These are phyloP conservation scores for Timandra comae DNA, from an alignment of 2,888 invertebrate genomes.

Conservation along the genomic window DNA sequence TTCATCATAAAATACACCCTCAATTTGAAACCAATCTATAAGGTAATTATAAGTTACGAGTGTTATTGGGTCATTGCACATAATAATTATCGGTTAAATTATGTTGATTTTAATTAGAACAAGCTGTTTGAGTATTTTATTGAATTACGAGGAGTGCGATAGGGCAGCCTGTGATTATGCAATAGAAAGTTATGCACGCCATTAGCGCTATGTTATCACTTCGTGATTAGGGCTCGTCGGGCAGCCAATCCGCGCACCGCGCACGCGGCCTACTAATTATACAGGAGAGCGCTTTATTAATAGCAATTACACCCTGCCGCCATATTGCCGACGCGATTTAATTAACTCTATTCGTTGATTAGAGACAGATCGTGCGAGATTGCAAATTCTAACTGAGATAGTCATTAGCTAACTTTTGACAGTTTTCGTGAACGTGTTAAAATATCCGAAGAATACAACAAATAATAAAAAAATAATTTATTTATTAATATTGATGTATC, in stretches of 20 bases:
- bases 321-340: conserved; percentile 74
- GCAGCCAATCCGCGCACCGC: conserved; percentile 62
- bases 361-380: conserved; percentile 72
- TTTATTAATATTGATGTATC: too few species aligned
- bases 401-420: conserved; percentile 56
- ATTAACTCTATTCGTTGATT: conserved; percentile 75
- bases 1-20: too few species aligned
- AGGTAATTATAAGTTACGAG: too few species aligned
- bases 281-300: conserved; percentile 75
- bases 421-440: too few species aligned
- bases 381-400: conserved; percentile 47
- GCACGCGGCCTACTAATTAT: conserved; percentile 59
- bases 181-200: conserved; percentile 47
- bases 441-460: too few species aligned
- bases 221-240: conserved; percentile 64
- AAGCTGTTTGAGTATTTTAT: conserved; percentile 9
- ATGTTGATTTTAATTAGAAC: conserved; percentile 11
- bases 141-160: conserved; percentile 20
- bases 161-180: conserved; percentile 40
- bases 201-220: conserved; percentile 72
- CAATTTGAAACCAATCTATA: too few species aligned
- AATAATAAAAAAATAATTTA: too few species aligned
- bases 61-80: too few species aligned
- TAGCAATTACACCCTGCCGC: conserved; percentile 73
- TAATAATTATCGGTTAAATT: background rate